Evolutionary conservation across 2,888 invertebrate genomes (phyloP), one percentile per base, ranked within the genome.

Genomic region (Fabriciana adippe): DNA sequence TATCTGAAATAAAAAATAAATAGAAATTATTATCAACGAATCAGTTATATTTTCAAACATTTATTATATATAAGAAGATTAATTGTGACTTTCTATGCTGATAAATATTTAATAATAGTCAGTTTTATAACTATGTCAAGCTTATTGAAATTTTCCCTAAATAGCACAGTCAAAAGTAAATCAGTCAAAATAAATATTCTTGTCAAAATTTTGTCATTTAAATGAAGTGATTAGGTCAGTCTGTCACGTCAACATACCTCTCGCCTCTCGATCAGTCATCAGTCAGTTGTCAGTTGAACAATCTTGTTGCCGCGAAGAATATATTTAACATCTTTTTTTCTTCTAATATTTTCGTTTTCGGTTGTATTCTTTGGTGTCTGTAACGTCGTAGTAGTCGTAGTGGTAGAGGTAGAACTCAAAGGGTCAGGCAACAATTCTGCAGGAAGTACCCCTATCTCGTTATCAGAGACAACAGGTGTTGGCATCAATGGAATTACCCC

Each of bases 291-390:
- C 90, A 90, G 88, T 86, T 88, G 84, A 76, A 93, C 83, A 75
- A 93, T 93, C 85, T 80, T 90, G 88, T 93, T 92, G 74, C 93
- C 93, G 71, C 91, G 88, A 18, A 93, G 87, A 78, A 87, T 85
- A 79, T 84, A 93, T 79, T 88, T 90, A 74, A 86, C 79, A 75
- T 91, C 92, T 81, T 89, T 90, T 81, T 79, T 82, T 73, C 81
- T 79, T 74, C 89, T 87, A 77, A 81, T 84, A 68, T 79, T 85
- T 73, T 84, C 84, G 71, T 74, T 79, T 55, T 76, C 77, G 6
- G 85, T 86, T 57, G 79, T 74, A 63, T 78, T 82, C 74, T 80
- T 79, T 76, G 84, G 81, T 55, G 82, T 74, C n/a, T 80, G 76
- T 6, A 78, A 75, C 3, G 85, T 78, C n/a, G 82, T 80, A 3